Evolutionary conservation across 1,140 invertebrate genomes (phyloP).

Genomic region (Zelostemma sp.): DNA sequence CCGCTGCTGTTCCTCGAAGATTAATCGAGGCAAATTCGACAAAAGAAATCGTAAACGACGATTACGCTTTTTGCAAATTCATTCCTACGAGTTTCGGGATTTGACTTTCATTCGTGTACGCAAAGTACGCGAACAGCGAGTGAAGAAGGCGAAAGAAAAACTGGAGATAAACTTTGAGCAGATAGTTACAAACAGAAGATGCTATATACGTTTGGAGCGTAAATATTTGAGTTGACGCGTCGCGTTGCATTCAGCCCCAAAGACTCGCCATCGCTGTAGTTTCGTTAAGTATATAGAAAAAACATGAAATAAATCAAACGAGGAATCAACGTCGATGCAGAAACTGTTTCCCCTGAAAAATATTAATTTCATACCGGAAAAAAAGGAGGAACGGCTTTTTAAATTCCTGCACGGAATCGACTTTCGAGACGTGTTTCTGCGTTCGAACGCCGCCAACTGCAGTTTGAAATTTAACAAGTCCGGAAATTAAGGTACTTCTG

Average conservation of each 20-base stretch:
- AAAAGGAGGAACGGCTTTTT: conserved; percentile 15
- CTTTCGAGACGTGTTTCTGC: conserved; percentile 39
- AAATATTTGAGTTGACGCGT: neutral
- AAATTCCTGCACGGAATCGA: conserved; percentile 35
- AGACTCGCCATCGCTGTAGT: neutral
- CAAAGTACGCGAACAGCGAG: no score
- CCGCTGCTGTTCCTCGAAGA: no score
- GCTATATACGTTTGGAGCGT: neutral
- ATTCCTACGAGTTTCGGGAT: no score
- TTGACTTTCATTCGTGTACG: no score
- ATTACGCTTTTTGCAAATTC: no score
- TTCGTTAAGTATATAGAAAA: neutral
- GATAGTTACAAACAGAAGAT: neutral
- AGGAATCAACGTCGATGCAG: neutral
- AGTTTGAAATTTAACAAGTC: conserved; percentile 41
- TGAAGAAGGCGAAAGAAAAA: neutral
- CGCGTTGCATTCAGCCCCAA: neutral
- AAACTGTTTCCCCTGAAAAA: conserved; percentile 2
- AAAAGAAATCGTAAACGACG: no score
- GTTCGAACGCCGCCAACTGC: conserved; percentile 38
- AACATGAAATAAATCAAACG: neutral
- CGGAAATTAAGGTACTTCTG: conserved; percentile 50
- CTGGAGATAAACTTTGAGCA: neutral
- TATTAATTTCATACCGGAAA: neutral
- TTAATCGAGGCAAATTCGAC: no score